phyloP scores from a whole-genome alignment of 2,797 vertebrate genomes.

The Simalia tracyae region DNA sequence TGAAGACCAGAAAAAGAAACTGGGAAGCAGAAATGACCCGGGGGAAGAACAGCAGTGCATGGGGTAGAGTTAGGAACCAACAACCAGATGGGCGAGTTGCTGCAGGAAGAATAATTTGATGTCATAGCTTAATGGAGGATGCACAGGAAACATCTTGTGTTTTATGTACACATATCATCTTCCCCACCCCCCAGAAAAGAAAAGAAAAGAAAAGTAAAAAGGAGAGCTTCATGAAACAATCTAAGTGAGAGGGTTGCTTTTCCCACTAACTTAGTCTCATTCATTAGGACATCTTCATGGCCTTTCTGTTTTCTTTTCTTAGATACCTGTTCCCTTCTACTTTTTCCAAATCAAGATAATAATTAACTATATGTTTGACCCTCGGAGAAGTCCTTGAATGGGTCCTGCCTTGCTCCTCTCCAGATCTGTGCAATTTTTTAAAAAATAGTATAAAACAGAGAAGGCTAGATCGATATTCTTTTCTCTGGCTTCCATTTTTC shows the following conservation, averaged over 20 bases:
- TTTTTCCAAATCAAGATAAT: conserved; percentile 27
- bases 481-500: neutral
- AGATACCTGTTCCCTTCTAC: conserved; percentile 45
- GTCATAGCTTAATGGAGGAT: conserved; percentile 73
- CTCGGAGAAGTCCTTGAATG: neutral
- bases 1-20: conserved; percentile 75
- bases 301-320: conserved; percentile 15
- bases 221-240: conserved; percentile 30
- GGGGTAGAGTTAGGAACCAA: conserved; percentile 81
- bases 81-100: conserved; percentile 90
- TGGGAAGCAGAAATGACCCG: conserved; percentile 72
- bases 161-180: conserved; percentile 64
- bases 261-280: neutral
- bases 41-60: conserved; percentile 65
- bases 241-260: neutral
- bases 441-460: neutral
- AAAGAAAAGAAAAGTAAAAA: conserved; percentile 63
- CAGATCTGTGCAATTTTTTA: neutral
- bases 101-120: conserved; percentile 88
- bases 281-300: conserved; percentile 13
- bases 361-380: neutral
- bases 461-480: neutral
- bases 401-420: neutral
- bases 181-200: conserved; percentile 15
- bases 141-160: conserved; percentile 67